Evolutionary conservation across 2,888 invertebrate genomes (phyloP).

Genomic region (Calliphora vomitoria): DNA sequence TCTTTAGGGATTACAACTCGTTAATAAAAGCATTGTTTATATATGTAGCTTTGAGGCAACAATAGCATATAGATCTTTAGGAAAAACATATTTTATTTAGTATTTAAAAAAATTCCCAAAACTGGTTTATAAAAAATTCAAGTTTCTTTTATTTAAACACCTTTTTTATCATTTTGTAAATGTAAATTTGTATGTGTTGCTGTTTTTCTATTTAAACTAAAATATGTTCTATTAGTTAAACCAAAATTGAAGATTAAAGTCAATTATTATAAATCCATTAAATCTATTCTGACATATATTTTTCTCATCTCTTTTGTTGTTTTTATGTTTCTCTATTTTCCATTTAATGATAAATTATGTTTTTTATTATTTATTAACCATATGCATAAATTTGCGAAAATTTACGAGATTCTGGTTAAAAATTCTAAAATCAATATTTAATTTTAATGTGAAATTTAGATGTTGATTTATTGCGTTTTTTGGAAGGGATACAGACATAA

Average conservation of each 20-base stretch:
- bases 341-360: slow-evolving; percentile 32
- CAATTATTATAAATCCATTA: not conserved
- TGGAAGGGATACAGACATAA: not conserved
- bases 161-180: no score
- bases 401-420: slow-evolving; percentile 1
- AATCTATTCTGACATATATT: not conserved
- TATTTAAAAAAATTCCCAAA: no score
- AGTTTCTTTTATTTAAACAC: no score
- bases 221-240: not conserved
- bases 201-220: no score
- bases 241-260: not conserved
- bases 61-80: not conserved
- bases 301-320: not conserved
- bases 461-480: slow-evolving; percentile 34
- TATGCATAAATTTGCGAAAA: not conserved
- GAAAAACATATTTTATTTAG: not conserved
- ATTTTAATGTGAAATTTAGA: slow-evolving; percentile 16
- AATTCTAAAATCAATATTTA: slow-evolving; percentile 35
- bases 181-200: no score
- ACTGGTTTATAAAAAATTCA: no score
- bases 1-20: not conserved
- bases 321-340: not conserved
- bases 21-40: not conserved
- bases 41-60: not conserved
- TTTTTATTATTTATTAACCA: not conserved